Percentiles rank a stretch among this genome's conserved stretches.
Evolutionary conservation across 2,888 invertebrate genomes (phyloP).

Genomic region (Lithophane semibrunnea): DNA sequence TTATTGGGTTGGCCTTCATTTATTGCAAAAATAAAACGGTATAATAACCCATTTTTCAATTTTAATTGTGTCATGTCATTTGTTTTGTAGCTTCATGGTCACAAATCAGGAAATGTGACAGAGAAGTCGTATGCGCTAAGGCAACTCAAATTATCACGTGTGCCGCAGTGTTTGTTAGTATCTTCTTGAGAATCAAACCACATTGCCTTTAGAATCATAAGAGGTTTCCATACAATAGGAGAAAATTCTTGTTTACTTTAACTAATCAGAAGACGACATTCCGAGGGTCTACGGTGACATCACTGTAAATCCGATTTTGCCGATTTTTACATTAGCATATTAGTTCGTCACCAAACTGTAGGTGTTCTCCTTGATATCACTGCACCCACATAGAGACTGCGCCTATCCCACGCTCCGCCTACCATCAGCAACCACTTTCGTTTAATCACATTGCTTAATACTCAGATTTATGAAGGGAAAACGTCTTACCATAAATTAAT

Average conservation of each 20-base stretch:
- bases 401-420: conserved; percentile 85
- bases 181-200: conserved; percentile 12
- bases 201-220: neutral
- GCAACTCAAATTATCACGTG: conserved; percentile 13
- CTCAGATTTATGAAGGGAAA: conserved; percentile 77
- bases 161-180: conserved; percentile 2
- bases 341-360: conserved; percentile 69
- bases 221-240: neutral
- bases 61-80: conserved; percentile 23
- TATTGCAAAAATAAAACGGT: conserved; percentile 14
- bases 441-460: conserved; percentile 83
- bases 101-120: conserved; percentile 19
- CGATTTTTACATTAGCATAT: conserved; percentile 66
- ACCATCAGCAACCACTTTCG: conserved; percentile 83
- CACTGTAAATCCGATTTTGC: conserved; percentile 70
- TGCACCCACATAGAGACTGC: conserved; percentile 80
- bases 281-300: conserved; percentile 78
- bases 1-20: conserved; percentile 12
- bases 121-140: neutral
- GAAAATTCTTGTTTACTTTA: neutral
- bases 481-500: conserved; percentile 62
- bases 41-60: conserved; percentile 19
- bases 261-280: conserved; percentile 58
- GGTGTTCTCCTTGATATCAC: conserved; percentile 82
- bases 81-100: conserved; percentile 11